Evolutionary conservation across 2,888 invertebrate genomes (phyloP).

Genomic region (Tillus elongatus): DNA sequence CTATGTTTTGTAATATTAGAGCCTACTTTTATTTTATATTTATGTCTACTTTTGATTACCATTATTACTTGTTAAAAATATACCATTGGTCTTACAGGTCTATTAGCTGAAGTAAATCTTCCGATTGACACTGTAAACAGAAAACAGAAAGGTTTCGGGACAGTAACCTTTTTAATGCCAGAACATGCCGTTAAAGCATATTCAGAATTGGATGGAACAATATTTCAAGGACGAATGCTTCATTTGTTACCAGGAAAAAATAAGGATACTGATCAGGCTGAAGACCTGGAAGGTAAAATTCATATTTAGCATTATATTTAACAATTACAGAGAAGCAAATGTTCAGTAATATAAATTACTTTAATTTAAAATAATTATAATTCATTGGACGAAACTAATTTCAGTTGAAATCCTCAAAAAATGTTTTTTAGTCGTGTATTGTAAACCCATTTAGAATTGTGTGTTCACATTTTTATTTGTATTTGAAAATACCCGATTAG

Average conservation of each 20-base stretch:
- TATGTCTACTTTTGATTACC: no score
- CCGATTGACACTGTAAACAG: slow-evolving; percentile 78
- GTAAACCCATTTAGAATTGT: no score
- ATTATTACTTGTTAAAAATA: no score
- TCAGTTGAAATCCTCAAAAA: no score
- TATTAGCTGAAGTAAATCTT: slow-evolving; percentile 75
- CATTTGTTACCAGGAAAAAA: slow-evolving; percentile 84
- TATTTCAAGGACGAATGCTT: slow-evolving; percentile 84
- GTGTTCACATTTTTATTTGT: no score
- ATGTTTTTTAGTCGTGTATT: no score
- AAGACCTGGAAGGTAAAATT: slow-evolving; percentile 22
- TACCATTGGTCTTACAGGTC: no score
- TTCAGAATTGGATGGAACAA: slow-evolving; percentile 78
- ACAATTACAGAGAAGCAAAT: not conserved
- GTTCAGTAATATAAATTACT: no score
- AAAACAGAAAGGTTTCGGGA: slow-evolving; percentile 86
- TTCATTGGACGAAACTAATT: no score
- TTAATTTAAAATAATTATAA: no score
- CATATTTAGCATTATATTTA: slow-evolving; percentile 7
- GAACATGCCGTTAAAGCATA: slow-evolving; percentile 91
- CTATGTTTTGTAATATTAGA: not conserved
- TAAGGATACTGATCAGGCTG: slow-evolving; percentile 40
- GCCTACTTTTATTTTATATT: no score
- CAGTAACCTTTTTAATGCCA: slow-evolving; percentile 86
- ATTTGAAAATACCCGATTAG: no score